phyloP scores from a whole-genome alignment of 2,797 vertebrate genomes.

The Toxotes lorentzi region DNA sequence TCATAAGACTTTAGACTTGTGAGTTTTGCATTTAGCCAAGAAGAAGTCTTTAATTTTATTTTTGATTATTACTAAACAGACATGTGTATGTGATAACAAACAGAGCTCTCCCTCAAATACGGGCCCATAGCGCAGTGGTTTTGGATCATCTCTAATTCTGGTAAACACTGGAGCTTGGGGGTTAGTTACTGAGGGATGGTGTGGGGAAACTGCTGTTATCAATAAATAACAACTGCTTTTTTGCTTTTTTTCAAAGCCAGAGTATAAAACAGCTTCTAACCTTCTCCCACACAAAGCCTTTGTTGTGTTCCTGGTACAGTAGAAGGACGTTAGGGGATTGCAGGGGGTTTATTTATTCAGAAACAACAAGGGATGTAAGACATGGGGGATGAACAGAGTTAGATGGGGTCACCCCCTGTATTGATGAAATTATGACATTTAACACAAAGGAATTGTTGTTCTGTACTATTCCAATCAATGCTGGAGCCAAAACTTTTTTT shows the following conservation, averaged over 20 bases:
- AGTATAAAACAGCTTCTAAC: constrained; percentile 52
- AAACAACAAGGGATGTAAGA: constrained; percentile 46
- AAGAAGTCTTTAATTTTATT: constrained; percentile 13
- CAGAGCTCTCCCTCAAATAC: constrained; percentile 29
- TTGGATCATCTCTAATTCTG: constrained; percentile 54
- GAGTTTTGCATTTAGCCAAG: constrained; percentile 21
- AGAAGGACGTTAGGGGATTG: constrained; percentile 40
- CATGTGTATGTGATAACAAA: constrained; percentile 45
- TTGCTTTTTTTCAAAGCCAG: constrained; percentile 32
- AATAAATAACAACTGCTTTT: constrained; percentile 63
- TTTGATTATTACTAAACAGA: constrained; percentile 23
- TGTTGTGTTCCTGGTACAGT: constrained; percentile 53
- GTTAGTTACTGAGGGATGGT: constrained; percentile 23
- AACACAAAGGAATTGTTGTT: constrained; percentile 59
- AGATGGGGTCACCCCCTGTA: constrained; percentile 45
- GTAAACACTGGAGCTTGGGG: constrained; percentile 44
- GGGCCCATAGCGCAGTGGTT: constrained; percentile 47
- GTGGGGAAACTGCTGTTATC: constrained; percentile 65
- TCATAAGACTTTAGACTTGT: constrained; percentile 7
- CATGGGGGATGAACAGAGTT: constrained; percentile 34
- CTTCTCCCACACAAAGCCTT: constrained; percentile 66
- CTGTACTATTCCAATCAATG: constrained; percentile 29
- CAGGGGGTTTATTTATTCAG: constrained; percentile 51
- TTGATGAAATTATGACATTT: constrained; percentile 38
- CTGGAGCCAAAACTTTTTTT: constrained; percentile 15